phyloP scores from a whole-genome alignment of 2,888 invertebrate genomes.

The Bugulina stolonifera region DNA sequence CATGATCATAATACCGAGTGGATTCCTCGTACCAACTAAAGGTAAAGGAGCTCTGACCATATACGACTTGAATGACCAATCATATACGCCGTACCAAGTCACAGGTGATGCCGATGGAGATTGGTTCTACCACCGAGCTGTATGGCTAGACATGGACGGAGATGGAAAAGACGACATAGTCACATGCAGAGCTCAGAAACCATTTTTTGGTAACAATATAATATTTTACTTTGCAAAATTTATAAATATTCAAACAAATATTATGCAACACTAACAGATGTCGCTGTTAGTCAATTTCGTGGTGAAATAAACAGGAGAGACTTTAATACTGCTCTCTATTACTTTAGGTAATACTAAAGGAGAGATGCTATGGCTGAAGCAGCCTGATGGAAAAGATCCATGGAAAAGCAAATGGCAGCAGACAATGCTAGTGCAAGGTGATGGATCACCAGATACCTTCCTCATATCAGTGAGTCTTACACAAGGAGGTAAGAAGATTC shows the following conservation, averaged over 20 bases:
- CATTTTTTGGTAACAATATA: constrained; percentile 24
- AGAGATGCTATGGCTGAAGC: constrained; percentile 25
- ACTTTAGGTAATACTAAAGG: constrained; percentile 2
- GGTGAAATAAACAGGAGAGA: no score
- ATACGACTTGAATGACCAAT: constrained; percentile 6
- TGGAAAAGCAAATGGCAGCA: constrained; percentile 7
- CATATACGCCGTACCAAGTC: background rate
- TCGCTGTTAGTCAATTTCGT: no score
- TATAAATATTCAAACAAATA: no score
- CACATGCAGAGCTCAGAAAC: constrained; percentile 32
- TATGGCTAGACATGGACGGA: constrained; percentile 38
- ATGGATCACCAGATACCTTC: background rate
- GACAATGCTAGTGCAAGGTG: background rate
- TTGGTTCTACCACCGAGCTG: constrained; percentile 37
- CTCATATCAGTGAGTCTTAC: background rate
- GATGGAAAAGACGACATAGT: constrained; percentile 37
- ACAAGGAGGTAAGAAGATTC: background rate
- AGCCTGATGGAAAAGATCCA: background rate
- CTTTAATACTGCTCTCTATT: no score
- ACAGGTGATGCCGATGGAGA: constrained; percentile 27
- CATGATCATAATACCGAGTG: constrained; percentile 34
- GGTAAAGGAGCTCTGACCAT: constrained; percentile 29
- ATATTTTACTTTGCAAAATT: no score
- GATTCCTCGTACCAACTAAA: constrained; percentile 35
- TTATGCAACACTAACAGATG: no score